phyloP scores from a whole-genome alignment of 2,797 vertebrate genomes.

The Sparus aurata region DNA sequence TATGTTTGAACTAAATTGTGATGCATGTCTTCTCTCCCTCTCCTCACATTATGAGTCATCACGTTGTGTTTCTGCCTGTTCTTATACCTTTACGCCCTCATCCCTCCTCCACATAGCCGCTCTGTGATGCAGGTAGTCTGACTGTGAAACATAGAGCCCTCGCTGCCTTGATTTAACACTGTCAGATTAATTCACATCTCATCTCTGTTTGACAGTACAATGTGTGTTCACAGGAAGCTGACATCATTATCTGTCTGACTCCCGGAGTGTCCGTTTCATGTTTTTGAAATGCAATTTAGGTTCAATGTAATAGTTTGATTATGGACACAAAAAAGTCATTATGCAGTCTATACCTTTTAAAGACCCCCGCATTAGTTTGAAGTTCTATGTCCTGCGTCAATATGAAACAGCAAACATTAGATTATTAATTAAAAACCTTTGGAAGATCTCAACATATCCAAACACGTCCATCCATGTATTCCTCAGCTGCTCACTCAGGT shows the following conservation, averaged over 20 bases:
- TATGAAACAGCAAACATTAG: conserved; percentile 11
- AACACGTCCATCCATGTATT: not conserved
- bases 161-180: conserved; percentile 52
- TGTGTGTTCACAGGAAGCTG: conserved; percentile 42
- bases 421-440: conserved; percentile 8
- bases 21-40: conserved; percentile 15
- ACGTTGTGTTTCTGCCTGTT: conserved; percentile 18
- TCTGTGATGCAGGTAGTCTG: conserved; percentile 52
- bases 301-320: conserved; percentile 14
- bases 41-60: conserved; percentile 39
- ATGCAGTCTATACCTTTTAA: conserved; percentile 7
- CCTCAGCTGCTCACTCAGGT: not conserved
- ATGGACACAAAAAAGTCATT: conserved; percentile 15
- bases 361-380: not conserved
- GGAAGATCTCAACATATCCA: not conserved
- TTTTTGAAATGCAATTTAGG: conserved; percentile 27
- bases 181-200: conserved; percentile 60
- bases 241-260: conserved; percentile 50
- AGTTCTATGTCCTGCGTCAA: not conserved
- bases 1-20: conserved; percentile 25
- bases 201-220: conserved; percentile 39
- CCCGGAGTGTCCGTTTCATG: conserved; percentile 6
- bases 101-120: conserved; percentile 19
- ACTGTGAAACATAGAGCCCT: conserved; percentile 53
- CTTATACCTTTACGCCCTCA: conserved; percentile 18